Conservation (phyloP, 2,888 invertebrate genomes). For the Barypeithes pellucidus region DNA sequence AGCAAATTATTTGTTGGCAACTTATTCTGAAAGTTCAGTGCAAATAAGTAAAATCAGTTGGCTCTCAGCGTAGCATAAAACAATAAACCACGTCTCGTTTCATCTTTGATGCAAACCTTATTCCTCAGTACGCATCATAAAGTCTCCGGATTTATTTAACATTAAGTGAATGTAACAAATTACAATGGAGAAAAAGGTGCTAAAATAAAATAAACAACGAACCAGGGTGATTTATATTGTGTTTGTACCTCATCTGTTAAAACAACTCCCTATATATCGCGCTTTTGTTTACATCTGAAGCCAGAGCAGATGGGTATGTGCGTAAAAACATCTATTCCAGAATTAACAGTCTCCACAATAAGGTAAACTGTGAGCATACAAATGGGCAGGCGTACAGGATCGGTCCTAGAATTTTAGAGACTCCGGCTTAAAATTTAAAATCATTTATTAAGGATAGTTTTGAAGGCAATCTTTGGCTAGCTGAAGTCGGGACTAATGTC, state of each 20-base stretch:
- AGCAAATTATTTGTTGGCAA: too few relatives aligned
- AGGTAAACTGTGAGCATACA: constrained; percentile 47
- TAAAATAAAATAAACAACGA: constrained; percentile 45
- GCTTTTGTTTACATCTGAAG: constrained; percentile 39
- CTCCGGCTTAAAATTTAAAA: too few relatives aligned
- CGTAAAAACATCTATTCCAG: constrained; percentile 44
- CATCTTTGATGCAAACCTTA: background rate
- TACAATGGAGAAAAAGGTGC: constrained; percentile 37
- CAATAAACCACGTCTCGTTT: constrained; percentile 9
- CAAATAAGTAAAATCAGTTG: too few relatives aligned
- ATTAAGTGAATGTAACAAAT: constrained; percentile 45
- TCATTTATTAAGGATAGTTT: too few relatives aligned
- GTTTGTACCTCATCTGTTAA: constrained; percentile 48
- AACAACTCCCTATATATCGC: constrained; percentile 44
- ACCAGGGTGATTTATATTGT: constrained; percentile 33
- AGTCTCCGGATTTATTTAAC: constrained; percentile 9
- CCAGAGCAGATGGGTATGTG: constrained; percentile 39
- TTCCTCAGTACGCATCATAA: constrained; percentile 3
- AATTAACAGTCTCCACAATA: constrained; percentile 39
- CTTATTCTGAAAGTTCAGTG: too few relatives aligned
- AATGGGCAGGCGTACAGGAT: constrained; percentile 19
- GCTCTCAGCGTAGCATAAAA: background rate
- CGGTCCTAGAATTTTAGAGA: background rate
- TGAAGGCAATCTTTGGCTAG: too few relatives aligned
- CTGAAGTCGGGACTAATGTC: too few relatives aligned